These are phyloP conservation scores for Cremastinae sp. DNA, from an alignment of 2,888 invertebrate species.

Conservation along the genomic window DNA sequence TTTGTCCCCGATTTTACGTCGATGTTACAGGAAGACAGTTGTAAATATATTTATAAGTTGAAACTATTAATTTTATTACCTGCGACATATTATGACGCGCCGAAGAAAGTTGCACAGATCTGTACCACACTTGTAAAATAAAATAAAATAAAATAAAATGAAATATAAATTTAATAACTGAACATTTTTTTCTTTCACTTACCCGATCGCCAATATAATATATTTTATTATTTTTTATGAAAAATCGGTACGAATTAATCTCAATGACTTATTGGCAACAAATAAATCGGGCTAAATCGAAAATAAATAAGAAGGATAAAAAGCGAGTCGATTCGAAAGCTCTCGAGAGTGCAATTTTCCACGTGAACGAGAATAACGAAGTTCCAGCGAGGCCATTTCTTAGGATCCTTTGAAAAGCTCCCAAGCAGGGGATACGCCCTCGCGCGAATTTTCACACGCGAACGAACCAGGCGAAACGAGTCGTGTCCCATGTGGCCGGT, in stretches of 20 bases:
- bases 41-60: constrained; percentile 65
- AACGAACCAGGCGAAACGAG: constrained; percentile 58
- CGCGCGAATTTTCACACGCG: constrained; percentile 66
- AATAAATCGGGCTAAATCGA: not conserved
- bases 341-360: constrained; percentile 70
- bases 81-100: not conserved
- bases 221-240: constrained; percentile 11
- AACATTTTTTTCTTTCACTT: too few species aligned
- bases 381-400: constrained; percentile 62
- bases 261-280: not conserved
- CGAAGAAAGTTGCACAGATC: too few species aligned
- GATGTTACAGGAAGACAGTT: constrained; percentile 42
- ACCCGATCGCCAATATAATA: not conserved
- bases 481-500: constrained; percentile 74
- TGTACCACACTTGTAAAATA: constrained; percentile 15
- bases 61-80: constrained; percentile 42
- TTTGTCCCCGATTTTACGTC: constrained; percentile 51
- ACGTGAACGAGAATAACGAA: constrained; percentile 64
- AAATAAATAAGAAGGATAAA: constrained; percentile 10
- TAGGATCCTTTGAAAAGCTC: constrained; percentile 67
- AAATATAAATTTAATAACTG: too few species aligned
- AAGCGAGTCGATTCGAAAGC: constrained; percentile 29
- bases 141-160: too few species aligned
- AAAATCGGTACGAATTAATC: constrained; percentile 26
- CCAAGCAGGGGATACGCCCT: constrained; percentile 54